Percentiles rank a stretch among this genome's conserved stretches.
Evolutionary conservation across 2,888 invertebrate species (phyloP).

Genomic region (Hoplodrina ambigua): DNA sequence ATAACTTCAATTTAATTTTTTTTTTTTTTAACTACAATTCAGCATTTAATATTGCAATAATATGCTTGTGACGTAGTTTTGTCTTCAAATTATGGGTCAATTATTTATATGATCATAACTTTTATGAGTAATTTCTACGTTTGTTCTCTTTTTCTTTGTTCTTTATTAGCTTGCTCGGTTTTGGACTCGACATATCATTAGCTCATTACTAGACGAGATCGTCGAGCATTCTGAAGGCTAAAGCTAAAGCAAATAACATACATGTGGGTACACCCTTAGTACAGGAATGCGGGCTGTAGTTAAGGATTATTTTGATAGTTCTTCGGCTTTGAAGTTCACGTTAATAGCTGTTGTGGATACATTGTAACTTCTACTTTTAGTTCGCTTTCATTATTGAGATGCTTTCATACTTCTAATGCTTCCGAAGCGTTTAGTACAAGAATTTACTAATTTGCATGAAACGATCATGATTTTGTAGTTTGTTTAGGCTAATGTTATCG

Average conservation of each 20-base stretch:
- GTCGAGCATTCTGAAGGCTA: too few species aligned
- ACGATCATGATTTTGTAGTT: slow-evolving; percentile 26
- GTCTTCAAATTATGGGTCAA: too few species aligned
- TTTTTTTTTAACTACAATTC: too few species aligned
- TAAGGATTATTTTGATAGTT: slow-evolving; percentile 24
- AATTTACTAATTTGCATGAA: slow-evolving; percentile 34
- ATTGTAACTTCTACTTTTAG: slow-evolving; percentile 36
- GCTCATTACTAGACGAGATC: not conserved
- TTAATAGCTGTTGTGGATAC: slow-evolving; percentile 40
- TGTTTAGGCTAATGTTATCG: slow-evolving; percentile 18
- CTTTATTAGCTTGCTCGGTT: too few species aligned
- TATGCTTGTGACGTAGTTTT: too few species aligned
- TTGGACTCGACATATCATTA: too few species aligned
- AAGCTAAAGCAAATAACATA: slow-evolving; percentile 3
- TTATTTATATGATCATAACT: too few species aligned
- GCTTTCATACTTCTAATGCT: slow-evolving; percentile 37
- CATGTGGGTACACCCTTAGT: not conserved
- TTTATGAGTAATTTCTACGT: too few species aligned
- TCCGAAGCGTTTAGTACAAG: slow-evolving; percentile 24
- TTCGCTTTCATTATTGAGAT: slow-evolving; percentile 15
- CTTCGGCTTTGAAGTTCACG: slow-evolving; percentile 13
- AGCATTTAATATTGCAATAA: too few species aligned
- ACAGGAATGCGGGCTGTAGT: slow-evolving; percentile 6
- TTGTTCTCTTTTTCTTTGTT: too few species aligned
- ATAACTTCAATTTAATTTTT: too few species aligned